Conservation (phyloP, 1,140 invertebrate species). For the Meteorus sp. region DNA sequence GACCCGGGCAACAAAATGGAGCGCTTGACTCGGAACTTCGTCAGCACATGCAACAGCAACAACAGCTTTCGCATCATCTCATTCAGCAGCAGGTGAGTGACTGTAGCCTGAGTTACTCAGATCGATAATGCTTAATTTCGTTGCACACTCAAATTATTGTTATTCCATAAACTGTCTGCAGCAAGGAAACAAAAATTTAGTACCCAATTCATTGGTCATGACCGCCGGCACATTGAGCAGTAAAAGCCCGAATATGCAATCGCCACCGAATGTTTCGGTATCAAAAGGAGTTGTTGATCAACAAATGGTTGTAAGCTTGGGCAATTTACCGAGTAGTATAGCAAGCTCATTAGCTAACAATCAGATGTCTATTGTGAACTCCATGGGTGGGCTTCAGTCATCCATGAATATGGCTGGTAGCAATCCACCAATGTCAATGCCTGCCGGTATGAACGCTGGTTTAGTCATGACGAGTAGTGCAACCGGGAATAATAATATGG, state of each 20-base stretch:
- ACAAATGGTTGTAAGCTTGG: conserved; percentile 61
- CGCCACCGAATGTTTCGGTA: conserved; percentile 74
- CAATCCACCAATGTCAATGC: conserved; percentile 64
- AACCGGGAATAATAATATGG: conserved; percentile 53
- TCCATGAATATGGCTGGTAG: conserved; percentile 66
- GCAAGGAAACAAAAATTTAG: conserved; percentile 74
- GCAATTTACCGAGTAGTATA: conserved; percentile 64
- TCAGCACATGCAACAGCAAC: conserved; percentile 59
- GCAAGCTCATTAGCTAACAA: conserved; percentile 61
- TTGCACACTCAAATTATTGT: neutral
- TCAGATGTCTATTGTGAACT: conserved; percentile 64
- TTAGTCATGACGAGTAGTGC: conserved; percentile 60
- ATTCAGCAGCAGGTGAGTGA: conserved; percentile 62
- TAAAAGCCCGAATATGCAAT: conserved; percentile 80
- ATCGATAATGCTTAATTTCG: neutral
- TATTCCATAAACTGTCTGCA: conserved; percentile 30
- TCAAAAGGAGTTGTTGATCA: conserved; percentile 63
- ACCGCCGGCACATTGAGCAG: conserved; percentile 72
- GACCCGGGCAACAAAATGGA: conserved; percentile 75
- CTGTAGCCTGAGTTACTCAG: too few species aligned
- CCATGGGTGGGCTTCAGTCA: conserved; percentile 58
- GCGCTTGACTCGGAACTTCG: conserved; percentile 62
- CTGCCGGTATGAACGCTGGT: conserved; percentile 63
- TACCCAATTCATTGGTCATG: conserved; percentile 70
- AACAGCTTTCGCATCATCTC: conserved; percentile 66